Evolutionary conservation across 2,113 vertebrate species (phyloP).

Genomic region (Junco hyemalis): DNA sequence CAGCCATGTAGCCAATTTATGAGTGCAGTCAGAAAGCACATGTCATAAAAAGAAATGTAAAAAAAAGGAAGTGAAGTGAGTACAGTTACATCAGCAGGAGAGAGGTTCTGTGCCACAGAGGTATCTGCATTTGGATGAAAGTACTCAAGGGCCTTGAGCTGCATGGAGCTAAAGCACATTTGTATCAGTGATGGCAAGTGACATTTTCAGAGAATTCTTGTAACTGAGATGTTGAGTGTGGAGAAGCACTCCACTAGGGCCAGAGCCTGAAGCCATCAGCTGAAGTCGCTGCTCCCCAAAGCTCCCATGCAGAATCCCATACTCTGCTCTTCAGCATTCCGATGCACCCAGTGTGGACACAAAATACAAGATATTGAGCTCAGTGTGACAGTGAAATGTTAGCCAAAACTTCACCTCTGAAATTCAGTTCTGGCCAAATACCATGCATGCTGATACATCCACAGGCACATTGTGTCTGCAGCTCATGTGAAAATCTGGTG

Average conservation of each 20-base stretch:
- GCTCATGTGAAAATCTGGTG: background rate
- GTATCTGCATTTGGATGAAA: background rate
- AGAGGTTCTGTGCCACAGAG: background rate
- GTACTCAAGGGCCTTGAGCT: background rate
- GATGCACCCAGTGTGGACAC: background rate
- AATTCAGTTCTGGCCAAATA: background rate
- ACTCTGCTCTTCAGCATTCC: background rate
- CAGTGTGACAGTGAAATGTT: background rate
- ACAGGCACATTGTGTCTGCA: background rate
- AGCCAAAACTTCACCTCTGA: background rate
- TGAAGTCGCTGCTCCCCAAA: background rate
- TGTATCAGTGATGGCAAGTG: background rate
- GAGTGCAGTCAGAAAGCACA: background rate
- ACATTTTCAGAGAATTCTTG: background rate
- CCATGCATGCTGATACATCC: background rate
- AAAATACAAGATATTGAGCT: background rate
- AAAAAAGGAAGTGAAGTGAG: background rate
- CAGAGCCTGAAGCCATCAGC: background rate
- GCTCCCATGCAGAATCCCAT: fast-evolving
- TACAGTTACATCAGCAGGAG: background rate
- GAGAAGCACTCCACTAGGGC: background rate
- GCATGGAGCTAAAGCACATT: background rate
- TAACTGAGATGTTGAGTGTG: background rate
- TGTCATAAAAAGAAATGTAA: background rate
- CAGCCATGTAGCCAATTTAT: background rate